These are phyloP conservation scores for Caenorhabditis plicata DNA, from an alignment of 2,888 invertebrate species.

Conservation along the genomic window DNA sequence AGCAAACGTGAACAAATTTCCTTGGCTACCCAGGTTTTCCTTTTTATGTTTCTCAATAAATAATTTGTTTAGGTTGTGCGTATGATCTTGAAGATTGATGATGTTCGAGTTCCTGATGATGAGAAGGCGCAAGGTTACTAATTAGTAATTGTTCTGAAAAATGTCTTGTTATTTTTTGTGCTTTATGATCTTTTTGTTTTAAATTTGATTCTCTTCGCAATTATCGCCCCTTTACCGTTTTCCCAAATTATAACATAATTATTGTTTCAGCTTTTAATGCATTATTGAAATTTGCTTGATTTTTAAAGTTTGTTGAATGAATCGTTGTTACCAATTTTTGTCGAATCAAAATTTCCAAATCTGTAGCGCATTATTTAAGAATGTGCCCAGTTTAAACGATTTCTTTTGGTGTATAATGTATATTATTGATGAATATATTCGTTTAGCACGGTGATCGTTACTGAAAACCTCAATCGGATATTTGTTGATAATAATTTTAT, in stretches of 20 bases:
- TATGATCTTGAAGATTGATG: slow-evolving; percentile 99
- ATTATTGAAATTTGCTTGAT: slow-evolving; percentile 1
- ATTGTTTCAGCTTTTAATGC: slow-evolving; percentile 3
- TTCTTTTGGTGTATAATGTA: too few species aligned
- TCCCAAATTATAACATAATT: too few species aligned
- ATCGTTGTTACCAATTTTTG: too few species aligned
- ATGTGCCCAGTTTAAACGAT: too few species aligned
- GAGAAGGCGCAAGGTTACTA: slow-evolving; percentile 43
- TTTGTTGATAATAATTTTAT: too few species aligned
- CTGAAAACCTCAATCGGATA: too few species aligned
- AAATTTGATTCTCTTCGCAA: too few species aligned
- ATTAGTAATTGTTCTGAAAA: slow-evolving; percentile 7
- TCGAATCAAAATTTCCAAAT: too few species aligned
- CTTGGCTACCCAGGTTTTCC: slow-evolving; percentile 80
- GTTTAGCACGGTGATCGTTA: too few species aligned
- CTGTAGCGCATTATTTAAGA: too few species aligned
- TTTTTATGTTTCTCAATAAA: background rate
- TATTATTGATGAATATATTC: too few species aligned
- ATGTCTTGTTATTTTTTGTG: slow-evolving; percentile 11
- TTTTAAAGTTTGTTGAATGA: slow-evolving; percentile 4
- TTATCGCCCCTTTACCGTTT: too few species aligned
- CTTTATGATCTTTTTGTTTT: slow-evolving; percentile 3
- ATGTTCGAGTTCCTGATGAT: slow-evolving; percentile 76
- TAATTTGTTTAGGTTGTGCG: slow-evolving; percentile 76
- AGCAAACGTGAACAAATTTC: slow-evolving; percentile 96